Evolutionary conservation across 1,140 invertebrate species (phyloP).

Genomic region (Meteorus sp.): DNA sequence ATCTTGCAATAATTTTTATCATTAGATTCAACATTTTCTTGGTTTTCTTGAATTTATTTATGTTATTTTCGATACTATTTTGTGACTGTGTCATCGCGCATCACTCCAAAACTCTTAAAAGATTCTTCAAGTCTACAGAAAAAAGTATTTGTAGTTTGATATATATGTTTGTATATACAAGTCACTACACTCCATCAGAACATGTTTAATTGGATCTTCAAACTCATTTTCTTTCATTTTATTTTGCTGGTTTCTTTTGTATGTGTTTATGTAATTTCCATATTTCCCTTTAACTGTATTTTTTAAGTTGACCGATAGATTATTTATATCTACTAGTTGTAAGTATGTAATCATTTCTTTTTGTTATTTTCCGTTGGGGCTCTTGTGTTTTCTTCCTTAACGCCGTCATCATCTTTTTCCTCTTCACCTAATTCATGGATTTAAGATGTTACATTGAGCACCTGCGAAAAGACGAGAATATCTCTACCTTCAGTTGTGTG

Average conservation of each 20-base stretch:
- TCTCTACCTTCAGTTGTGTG: no score
- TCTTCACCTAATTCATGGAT: neutral
- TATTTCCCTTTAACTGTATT: conserved; percentile 33
- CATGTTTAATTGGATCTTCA: conserved; percentile 35
- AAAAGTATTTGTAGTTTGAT: conserved; percentile 55
- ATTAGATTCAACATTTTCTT: no score
- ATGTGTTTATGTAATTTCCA: conserved; percentile 37
- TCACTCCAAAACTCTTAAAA: no score
- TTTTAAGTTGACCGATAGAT: conserved; percentile 37
- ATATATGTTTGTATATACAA: conserved; percentile 56
- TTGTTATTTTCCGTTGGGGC: conserved; percentile 26
- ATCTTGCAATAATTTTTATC: no score
- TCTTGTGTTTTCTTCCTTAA: conserved; percentile 25
- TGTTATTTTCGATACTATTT: no score
- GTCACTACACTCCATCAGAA: conserved; percentile 57
- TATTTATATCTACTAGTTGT: conserved; percentile 47
- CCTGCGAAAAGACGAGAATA: neutral
- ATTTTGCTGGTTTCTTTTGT: conserved; percentile 50
- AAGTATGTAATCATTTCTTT: conserved; percentile 33
- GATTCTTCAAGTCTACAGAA: conserved; percentile 49
- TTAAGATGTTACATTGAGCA: neutral
- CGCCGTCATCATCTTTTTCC: conserved; percentile 15
- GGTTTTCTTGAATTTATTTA: no score
- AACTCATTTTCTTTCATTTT: neutral
- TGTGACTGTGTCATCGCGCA: no score